These are phyloP conservation scores for Thymelicus lineola DNA, from an alignment of 2,888 invertebrate genomes.

Conservation along the genomic window DNA sequence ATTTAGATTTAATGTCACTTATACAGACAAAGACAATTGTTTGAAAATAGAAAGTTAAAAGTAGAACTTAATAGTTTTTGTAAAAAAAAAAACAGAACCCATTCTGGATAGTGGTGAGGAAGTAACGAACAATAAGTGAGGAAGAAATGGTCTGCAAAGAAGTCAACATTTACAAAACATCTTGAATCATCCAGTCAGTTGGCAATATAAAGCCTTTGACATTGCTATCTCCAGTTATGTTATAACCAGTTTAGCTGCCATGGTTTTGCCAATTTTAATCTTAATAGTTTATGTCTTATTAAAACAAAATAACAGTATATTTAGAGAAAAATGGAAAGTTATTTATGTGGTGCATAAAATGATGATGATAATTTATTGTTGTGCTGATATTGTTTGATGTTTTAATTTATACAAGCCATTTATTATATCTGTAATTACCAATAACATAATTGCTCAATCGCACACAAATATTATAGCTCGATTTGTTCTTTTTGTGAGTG, in stretches of 20 bases:
- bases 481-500: constrained; percentile 14
- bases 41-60: too few relatives aligned
- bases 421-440: neutral
- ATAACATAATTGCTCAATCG: constrained; percentile 29
- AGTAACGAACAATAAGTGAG: too few relatives aligned
- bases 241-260: constrained; percentile 11
- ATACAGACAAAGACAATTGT: neutral
- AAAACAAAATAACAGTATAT: constrained; percentile 1
- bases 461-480: constrained; percentile 13
- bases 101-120: too few relatives aligned
- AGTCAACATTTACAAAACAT: neutral
- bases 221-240: constrained; percentile 23
- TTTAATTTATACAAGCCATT: neutral
- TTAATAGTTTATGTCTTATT: constrained; percentile 9
- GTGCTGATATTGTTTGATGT: constrained; percentile 14
- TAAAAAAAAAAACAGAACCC: too few relatives aligned
- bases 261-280: constrained; percentile 25
- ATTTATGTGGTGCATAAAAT: neutral
- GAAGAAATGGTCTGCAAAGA: neutral
- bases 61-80: too few relatives aligned
- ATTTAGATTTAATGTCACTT: neutral
- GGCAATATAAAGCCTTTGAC: constrained; percentile 12
- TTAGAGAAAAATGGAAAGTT: constrained; percentile 1
- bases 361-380: constrained; percentile 3
- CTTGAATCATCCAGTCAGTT: neutral